These are phyloP conservation scores for Hemicordylus capensis DNA, from an alignment of 2,113 vertebrate genomes.

Conservation along the genomic window DNA sequence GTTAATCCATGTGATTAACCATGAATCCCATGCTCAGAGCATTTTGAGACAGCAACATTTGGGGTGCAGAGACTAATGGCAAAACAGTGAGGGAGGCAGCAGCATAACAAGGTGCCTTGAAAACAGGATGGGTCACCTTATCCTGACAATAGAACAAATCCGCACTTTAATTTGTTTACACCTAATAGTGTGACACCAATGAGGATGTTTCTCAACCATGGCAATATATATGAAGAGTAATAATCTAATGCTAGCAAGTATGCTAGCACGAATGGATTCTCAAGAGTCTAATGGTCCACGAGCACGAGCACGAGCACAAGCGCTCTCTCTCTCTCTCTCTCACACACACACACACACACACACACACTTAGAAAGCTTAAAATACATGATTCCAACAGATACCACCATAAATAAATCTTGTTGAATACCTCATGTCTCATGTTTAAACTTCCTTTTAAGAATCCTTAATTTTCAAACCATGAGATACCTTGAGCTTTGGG, in stretches of 20 bases:
- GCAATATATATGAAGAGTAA: background rate
- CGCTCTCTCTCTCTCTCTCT: too few relatives aligned
- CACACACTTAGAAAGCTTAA: too few relatives aligned
- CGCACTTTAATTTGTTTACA: too few relatives aligned
- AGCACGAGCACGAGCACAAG: too few relatives aligned
- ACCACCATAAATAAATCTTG: too few relatives aligned
- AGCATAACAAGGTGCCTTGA: background rate
- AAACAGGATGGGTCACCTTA: background rate
- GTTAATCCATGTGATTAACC: background rate
- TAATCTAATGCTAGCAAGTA: background rate
- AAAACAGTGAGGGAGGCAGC: background rate
- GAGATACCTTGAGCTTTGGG: too few relatives aligned
- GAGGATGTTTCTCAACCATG: background rate
- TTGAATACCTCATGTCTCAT: too few relatives aligned
- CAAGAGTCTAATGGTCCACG: background rate
- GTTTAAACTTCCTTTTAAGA: too few relatives aligned
- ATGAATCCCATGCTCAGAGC: background rate
- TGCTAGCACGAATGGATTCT: background rate
- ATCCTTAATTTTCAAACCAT: too few relatives aligned
- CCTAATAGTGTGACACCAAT: too few relatives aligned
- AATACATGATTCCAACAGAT: too few relatives aligned
- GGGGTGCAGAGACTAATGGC: background rate
- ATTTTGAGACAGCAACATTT: background rate
- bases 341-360: too few relatives aligned
- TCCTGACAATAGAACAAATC: background rate